These are phyloP conservation scores for Cerastis rubricosa DNA, from an alignment of 2,888 invertebrate species.

Conservation along the genomic window DNA sequence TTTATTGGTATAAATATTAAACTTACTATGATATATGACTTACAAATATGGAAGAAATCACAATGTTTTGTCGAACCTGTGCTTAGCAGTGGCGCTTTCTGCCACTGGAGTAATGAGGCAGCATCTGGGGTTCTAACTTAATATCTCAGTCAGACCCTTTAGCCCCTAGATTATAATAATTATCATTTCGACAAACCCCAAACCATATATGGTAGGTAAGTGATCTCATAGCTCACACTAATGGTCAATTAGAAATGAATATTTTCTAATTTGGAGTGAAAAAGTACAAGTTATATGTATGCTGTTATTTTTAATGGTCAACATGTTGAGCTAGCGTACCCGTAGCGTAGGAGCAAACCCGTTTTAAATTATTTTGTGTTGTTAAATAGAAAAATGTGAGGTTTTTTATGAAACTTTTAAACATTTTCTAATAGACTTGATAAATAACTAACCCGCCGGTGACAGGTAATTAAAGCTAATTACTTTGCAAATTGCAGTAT, in stretches of 20 bases:
- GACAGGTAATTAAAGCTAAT: slow-evolving; percentile 20
- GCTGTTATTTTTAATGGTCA: slow-evolving; percentile 29
- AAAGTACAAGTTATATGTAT: not conserved
- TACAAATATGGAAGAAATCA: not conserved
- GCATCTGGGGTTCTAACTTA: not conserved
- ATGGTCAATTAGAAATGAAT: not conserved
- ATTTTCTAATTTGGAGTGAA: slow-evolving; percentile 1
- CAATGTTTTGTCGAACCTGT: not conserved
- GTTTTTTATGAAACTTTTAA: not conserved
- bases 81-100: not conserved
- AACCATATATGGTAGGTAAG: not conserved
- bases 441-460: slow-evolving; percentile 7
- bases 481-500: slow-evolving; percentile 13
- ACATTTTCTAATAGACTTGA: slow-evolving; percentile 5
- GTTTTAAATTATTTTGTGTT: not conserved
- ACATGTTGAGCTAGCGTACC: not conserved
- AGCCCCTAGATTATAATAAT: not conserved
- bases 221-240: slow-evolving; percentile 1
- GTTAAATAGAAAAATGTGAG: not conserved
- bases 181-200: not conserved
- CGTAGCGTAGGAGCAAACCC: no score
- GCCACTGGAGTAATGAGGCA: not conserved
- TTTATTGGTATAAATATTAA: not conserved
- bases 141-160: no score
- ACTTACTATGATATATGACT: not conserved